phyloP scores from a whole-genome alignment of 2,888 invertebrate genomes.

The Ctena decussata region DNA sequence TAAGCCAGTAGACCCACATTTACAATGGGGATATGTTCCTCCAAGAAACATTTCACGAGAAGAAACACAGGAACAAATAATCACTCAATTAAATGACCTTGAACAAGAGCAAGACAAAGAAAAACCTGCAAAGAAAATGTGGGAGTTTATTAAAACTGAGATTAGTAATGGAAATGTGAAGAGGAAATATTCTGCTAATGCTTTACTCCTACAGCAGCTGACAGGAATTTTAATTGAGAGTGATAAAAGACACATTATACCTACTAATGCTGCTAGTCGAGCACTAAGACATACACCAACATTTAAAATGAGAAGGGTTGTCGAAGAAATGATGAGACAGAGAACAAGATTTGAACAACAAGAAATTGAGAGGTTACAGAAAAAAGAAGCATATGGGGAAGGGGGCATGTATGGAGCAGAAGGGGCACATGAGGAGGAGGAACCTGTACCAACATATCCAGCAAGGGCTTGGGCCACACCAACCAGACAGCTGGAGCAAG shows the following conservation, averaged over 20 bases:
- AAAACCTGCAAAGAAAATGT: constrained; percentile 62
- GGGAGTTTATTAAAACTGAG: constrained; percentile 77
- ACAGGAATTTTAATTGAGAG: constrained; percentile 75
- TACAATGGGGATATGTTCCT: constrained; percentile 47
- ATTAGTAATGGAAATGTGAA: constrained; percentile 64
- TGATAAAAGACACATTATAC: constrained; percentile 68
- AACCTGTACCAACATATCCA: constrained; percentile 21
- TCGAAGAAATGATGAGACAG: constrained; percentile 79
- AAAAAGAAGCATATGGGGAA: constrained; percentile 54
- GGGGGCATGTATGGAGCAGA: constrained; percentile 22
- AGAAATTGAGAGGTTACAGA: constrained; percentile 75
- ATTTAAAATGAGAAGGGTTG: constrained; percentile 82
- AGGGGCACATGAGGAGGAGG: constrained; percentile 32
- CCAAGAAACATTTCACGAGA: constrained; percentile 16
- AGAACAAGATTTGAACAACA: constrained; percentile 79
- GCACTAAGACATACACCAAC: constrained; percentile 83
- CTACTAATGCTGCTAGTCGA: constrained; percentile 78
- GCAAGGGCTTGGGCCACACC: constrained; percentile 43
- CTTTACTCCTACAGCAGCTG: constrained; percentile 79
- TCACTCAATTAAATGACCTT: constrained; percentile 17
- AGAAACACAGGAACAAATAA: constrained; percentile 32
- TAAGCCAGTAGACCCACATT: constrained; percentile 57
- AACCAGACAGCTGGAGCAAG: constrained; percentile 46
- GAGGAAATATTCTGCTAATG: constrained; percentile 72
- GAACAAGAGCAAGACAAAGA: constrained; percentile 30